Evolutionary conservation across 2,888 invertebrate genomes (phyloP).

Genomic region (Lymantria monacha): DNA sequence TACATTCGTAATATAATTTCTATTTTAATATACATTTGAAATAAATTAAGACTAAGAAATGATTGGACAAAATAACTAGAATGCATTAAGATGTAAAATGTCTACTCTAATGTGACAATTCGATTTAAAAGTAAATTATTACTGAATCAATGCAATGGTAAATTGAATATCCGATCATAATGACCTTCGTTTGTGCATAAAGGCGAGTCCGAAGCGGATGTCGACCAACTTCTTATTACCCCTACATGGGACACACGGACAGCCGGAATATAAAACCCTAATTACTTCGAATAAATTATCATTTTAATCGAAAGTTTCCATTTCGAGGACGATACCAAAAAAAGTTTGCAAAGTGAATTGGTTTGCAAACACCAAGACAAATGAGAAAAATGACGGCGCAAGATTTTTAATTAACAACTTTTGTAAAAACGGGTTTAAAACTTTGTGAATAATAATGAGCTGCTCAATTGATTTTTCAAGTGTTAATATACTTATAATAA

Average conservation of each 20-base stretch:
- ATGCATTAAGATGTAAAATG: conserved; percentile 49
- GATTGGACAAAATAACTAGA: conserved; percentile 41
- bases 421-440: conserved; percentile 21
- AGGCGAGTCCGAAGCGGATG: conserved; percentile 52
- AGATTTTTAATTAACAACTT: conserved; percentile 34
- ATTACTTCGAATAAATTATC: conserved; percentile 51
- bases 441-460: conserved; percentile 21
- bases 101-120: conserved; percentile 52
- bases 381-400: conserved; percentile 27
- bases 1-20: background rate
- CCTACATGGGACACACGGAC: conserved; percentile 39
- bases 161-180: conserved; percentile 71
- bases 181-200: conserved; percentile 71
- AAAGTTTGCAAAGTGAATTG: conserved; percentile 42
- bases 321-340: conserved; percentile 38
- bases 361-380: conserved; percentile 44
- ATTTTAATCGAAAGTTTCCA: conserved; percentile 46
- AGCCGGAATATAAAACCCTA: conserved; percentile 38
- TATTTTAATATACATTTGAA: background rate
- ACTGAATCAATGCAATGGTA: conserved; percentile 63
- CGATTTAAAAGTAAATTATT: conserved; percentile 66
- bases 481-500: conserved; percentile 9
- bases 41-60: conserved; percentile 23
- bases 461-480: conserved; percentile 15
- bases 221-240: conserved; percentile 64